Conservation (phyloP, 2,113 vertebrate genomes). For the Thamnophis sirtalis region DNA sequence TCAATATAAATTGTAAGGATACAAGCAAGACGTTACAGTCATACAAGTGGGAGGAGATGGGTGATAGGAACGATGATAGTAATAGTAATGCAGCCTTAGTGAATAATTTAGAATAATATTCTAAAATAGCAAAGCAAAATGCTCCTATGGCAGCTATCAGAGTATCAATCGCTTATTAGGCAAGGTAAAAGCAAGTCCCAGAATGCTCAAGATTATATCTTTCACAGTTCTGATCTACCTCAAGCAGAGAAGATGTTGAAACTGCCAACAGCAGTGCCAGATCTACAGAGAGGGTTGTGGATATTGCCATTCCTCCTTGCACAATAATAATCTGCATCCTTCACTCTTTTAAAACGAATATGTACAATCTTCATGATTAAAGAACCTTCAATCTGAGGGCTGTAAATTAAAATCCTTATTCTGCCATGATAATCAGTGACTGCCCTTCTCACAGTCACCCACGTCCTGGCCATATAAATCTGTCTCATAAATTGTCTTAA, state of each 20-base stretch:
- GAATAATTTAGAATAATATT: too few species aligned
- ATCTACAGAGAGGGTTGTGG: neutral
- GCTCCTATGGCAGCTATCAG: neutral
- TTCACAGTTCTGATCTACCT: neutral
- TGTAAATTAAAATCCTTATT: neutral
- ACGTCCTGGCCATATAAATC: neutral
- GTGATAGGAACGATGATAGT: too few species aligned
- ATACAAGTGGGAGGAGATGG: too few species aligned
- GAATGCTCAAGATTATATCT: neutral
- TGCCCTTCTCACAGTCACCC: neutral
- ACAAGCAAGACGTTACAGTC: too few species aligned
- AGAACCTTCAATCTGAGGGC: neutral
- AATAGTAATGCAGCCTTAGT: too few species aligned
- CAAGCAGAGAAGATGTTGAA: neutral
- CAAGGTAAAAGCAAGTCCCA: too few species aligned
- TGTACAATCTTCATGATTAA: neutral
- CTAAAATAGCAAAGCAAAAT: neutral
- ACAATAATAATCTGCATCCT: neutral
- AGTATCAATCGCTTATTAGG: neutral
- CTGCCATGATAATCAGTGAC: neutral
- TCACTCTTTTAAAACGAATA: neutral
- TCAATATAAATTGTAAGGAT: too few species aligned
- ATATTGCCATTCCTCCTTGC: neutral
- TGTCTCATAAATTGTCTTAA: neutral
- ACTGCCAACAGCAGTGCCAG: neutral